A percentile compares a stretch with the other conserved stretches of the same genome.
Evolutionary conservation across 2,113 vertebrate genomes (phyloP).

Genomic region (Hiodon tergisus): DNA sequence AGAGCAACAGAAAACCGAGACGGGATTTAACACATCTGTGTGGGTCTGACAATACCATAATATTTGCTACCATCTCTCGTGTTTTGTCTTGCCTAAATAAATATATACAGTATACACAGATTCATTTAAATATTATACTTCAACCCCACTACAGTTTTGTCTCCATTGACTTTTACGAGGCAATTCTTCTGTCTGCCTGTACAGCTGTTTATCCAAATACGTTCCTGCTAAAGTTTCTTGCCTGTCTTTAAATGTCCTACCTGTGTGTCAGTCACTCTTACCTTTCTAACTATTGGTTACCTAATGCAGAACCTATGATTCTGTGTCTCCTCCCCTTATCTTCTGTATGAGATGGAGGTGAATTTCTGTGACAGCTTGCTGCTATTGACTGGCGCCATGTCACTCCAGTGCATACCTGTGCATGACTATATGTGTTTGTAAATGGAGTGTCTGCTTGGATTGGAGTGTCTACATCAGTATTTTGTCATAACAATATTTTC

Average conservation of each 20-base stretch:
- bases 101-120: background rate
- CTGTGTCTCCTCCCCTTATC: background rate
- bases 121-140: background rate
- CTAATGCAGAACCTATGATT: background rate
- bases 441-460: background rate
- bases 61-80: no score
- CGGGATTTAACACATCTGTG: no score
- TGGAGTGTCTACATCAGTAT: conserved; percentile 19
- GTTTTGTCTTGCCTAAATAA: background rate
- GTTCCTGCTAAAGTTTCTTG: background rate
- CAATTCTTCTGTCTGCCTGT: background rate
- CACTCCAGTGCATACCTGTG: conserved; percentile 40
- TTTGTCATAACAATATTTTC: conserved; percentile 29
- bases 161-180: background rate
- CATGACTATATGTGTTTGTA: conserved; percentile 17
- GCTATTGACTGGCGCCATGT: conserved; percentile 35
- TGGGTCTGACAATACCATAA: no score
- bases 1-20: no score
- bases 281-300: background rate
- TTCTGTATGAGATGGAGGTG: conserved; percentile 28
- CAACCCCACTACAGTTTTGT: background rate
- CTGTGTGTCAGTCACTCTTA: background rate
- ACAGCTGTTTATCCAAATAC: no score
- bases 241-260: background rate
- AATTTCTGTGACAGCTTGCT: conserved; percentile 19